Base-by-base conservation (phyloP, 2,797 vertebrate genomes). In the Danio kyathit region DNA sequence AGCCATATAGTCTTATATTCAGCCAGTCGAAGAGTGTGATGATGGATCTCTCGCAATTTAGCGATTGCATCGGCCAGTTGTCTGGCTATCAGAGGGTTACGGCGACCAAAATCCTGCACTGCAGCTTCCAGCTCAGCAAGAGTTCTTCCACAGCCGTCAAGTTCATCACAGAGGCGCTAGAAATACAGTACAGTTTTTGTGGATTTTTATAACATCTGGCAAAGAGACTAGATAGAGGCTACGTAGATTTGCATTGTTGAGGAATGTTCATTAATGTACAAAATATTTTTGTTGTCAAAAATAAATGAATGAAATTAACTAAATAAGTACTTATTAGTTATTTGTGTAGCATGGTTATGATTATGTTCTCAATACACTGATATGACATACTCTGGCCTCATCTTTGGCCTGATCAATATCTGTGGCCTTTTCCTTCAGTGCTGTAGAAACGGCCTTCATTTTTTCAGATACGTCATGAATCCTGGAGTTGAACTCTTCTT, bases 21-120 rank as follows among this genome's bases (percentile, higher is more conserved):
- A 60, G 95, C 95, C 90, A 96, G 94, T 65, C 93, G 93, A 52
- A 92, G 84, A 2, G 95, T 96, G 88, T 97, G 95, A 61, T 94
- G 95, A 87, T 97, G 96, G 64, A 96, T 83, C 65, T 95, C 94
- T 4, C 90, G 93, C 85, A 99, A 91, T 82, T 96, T 97, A 65
- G 92, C 91, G 86, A 98, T 92, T 82, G 95, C 95, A 78, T 95
- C 95, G 51, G 93, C 88, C 82, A 99, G 91, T 72, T 97, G 96
- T 82, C 96, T 97, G 77, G 95, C 95, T 82, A 98, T 92, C 1
- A 94, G 93, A 12, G 89, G 88, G 19, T 96, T 97, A 88, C 96
- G 96, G 79, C 98, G 96, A 6, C 95, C 93, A 69, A 99, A 98
- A 85, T 96, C 96, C 81, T 97, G 97, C 70, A 99, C 90, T 0